Evolutionary conservation across 2,888 invertebrate genomes (phyloP).

Genomic region (Camponotus fellah): DNA sequence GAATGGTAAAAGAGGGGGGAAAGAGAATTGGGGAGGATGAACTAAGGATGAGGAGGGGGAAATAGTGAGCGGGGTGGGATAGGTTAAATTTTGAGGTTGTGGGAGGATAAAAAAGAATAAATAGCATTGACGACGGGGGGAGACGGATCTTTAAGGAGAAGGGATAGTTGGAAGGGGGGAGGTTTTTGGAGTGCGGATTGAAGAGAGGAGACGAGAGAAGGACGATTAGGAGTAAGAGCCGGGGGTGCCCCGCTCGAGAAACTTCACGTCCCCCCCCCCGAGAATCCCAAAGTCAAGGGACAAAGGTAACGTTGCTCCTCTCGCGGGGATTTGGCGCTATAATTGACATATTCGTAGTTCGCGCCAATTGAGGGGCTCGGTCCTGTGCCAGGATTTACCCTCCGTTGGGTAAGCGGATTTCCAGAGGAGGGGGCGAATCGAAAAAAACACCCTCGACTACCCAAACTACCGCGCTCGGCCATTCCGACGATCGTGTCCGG

Average conservation of each 20-base stretch:
- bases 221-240: too few species aligned
- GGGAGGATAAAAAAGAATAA: too few species aligned
- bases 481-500: neutral
- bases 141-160: too few species aligned
- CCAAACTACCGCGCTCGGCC: constrained; percentile 25
- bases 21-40: too few species aligned
- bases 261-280: neutral
- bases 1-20: too few species aligned
- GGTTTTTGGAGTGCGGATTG: too few species aligned
- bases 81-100: too few species aligned
- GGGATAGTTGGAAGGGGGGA: too few species aligned
- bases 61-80: too few species aligned
- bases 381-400: constrained; percentile 23
- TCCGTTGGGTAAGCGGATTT: constrained; percentile 41
- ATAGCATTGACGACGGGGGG: too few species aligned
- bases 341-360: constrained; percentile 25
- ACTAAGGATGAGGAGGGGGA: too few species aligned
- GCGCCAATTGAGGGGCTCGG: constrained; percentile 13
- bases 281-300: neutral
- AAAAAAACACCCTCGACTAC: constrained; percentile 25
- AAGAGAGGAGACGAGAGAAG: too few species aligned
- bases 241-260: neutral
- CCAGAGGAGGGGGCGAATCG: neutral
- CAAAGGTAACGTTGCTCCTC: neutral
- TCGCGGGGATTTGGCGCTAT: neutral